Evolutionary conservation across 2,888 invertebrate genomes (phyloP).

Genomic region (Trissolcus japonicus): DNA sequence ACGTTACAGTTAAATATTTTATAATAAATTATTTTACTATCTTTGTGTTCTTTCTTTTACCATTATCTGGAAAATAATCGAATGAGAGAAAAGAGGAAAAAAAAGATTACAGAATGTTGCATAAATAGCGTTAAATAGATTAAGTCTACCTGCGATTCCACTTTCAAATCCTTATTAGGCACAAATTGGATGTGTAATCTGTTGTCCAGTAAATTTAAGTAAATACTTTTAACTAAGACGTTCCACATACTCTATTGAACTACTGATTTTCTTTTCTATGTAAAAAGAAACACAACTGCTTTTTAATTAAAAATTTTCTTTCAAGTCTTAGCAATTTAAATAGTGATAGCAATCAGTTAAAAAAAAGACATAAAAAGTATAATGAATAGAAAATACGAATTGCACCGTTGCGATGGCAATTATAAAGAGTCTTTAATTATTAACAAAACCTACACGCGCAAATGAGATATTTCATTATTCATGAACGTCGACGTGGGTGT

Average conservation of each 20-base stretch:
- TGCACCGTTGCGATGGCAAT: conserved; percentile 25
- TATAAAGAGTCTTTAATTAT: conserved; percentile 47
- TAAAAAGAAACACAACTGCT: background rate
- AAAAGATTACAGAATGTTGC: background rate
- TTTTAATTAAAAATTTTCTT: background rate
- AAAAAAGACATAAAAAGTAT: conserved; percentile 31
- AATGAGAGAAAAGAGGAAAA: background rate
- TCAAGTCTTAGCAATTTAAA: background rate
- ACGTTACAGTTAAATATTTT: too few relatives aligned
- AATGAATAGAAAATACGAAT: conserved; percentile 7
- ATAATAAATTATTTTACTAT: too few relatives aligned
- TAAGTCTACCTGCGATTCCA: conserved; percentile 1
- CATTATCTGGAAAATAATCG: background rate
- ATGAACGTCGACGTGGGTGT: conserved; percentile 45
- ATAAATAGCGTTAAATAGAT: background rate
- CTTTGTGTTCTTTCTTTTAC: too few relatives aligned
- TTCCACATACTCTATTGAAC: background rate
- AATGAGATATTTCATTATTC: conserved; percentile 52
- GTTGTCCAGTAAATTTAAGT: background rate
- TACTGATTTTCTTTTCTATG: background rate
- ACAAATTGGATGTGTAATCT: conserved; percentile 60
- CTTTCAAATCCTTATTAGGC: conserved; percentile 63
- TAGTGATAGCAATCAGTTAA: background rate
- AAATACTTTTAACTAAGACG: background rate
- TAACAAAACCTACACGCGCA: conserved; percentile 47